These are phyloP conservation scores for Oxygymnocypris stewartii DNA, from an alignment of 2,113 vertebrate genomes.

Conservation along the genomic window DNA sequence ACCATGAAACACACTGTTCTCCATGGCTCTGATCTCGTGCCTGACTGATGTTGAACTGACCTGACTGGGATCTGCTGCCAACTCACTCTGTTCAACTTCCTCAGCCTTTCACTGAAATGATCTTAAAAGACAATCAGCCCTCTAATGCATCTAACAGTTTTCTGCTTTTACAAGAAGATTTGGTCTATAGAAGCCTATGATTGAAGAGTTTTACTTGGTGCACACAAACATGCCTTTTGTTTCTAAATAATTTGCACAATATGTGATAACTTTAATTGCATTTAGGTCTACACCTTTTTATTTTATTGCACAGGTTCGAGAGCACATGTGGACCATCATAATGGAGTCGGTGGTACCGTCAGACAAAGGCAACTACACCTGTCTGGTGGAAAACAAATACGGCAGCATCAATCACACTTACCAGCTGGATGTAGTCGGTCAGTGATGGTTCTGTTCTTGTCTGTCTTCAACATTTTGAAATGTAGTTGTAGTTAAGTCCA, in stretches of 20 bases:
- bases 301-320: conserved; percentile 79
- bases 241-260: background rate
- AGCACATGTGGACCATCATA: conserved; percentile 96
- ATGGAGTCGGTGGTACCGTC: conserved; percentile 98
- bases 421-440: conserved; percentile 95
- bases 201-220: background rate
- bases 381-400: conserved; percentile 91
- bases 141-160: conserved; percentile 30
- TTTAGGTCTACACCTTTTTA: background rate
- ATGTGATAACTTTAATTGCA: background rate
- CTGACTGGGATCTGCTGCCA: conserved; percentile 5
- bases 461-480: background rate
- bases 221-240: background rate
- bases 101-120: conserved; percentile 22
- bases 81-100: conserved; percentile 21
- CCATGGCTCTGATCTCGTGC: conserved; percentile 5
- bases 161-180: background rate
- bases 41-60: conserved; percentile 30
- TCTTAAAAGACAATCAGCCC: background rate
- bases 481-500: background rate
- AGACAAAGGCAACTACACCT: conserved; percentile 98
- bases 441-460: conserved; percentile 60
- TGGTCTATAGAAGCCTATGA: no score
- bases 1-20: background rate
- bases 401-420: conserved; percentile 98